A percentile compares a stretch with the other conserved stretches of the same genome.
Conservation (phyloP, 2,797 vertebrate genomes). For the Borostomias antarcticus region DNA sequence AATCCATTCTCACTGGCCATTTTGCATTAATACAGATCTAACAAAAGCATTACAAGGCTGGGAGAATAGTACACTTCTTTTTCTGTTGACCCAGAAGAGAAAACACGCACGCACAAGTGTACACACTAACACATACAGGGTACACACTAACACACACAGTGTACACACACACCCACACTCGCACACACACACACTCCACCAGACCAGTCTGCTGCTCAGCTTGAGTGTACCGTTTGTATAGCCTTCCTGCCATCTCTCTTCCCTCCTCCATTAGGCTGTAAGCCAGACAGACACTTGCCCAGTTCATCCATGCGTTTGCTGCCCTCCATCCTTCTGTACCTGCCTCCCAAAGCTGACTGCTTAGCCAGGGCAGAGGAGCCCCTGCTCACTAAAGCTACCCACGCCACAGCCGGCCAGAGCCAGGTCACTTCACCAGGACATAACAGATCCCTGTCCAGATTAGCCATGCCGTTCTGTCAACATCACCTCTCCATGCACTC, state of each 20-base stretch:
- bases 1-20: not conserved
- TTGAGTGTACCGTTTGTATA: slow-evolving; percentile 38
- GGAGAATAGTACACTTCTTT: too few species aligned
- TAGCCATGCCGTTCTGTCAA: slow-evolving; percentile 61
- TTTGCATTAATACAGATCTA: too few species aligned
- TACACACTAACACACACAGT: not conserved
- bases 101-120: not conserved
- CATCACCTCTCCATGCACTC: slow-evolving; percentile 50
- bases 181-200: not conserved
- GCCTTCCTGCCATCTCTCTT: slow-evolving; percentile 44
- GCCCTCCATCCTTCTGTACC: slow-evolving; percentile 72
- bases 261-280: slow-evolving; percentile 60
- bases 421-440: slow-evolving; percentile 53
- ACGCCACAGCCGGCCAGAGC: slow-evolving; percentile 47
- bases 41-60: too few species aligned
- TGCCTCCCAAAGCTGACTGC: slow-evolving; percentile 64
- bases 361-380: slow-evolving; percentile 60
- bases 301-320: slow-evolving; percentile 72
- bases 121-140: not conserved
- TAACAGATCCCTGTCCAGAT: slow-evolving; percentile 63
- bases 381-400: slow-evolving; percentile 43
- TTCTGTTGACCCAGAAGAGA: too few species aligned
- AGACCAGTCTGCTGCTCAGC: slow-evolving; percentile 25
- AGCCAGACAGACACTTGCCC: slow-evolving; percentile 65
- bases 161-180: not conserved